Evolutionary conservation across 1,140 invertebrate genomes (phyloP).

Genomic region (Bombus picipes): DNA sequence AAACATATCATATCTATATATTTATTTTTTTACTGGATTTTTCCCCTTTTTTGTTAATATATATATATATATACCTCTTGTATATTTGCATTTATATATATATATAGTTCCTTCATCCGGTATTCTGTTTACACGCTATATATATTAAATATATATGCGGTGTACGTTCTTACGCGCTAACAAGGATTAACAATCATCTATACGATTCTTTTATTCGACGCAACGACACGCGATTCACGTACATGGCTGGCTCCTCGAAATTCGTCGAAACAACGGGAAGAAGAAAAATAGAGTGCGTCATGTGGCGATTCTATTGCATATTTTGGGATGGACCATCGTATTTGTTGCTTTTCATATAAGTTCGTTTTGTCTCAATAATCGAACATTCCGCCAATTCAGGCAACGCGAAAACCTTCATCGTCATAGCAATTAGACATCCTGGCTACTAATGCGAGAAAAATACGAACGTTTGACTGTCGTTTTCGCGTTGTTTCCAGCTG

Average conservation of each 20-base stretch:
- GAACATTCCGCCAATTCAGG: background rate
- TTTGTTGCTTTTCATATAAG: background rate
- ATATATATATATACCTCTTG: conserved; percentile 57
- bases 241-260: conserved; percentile 19
- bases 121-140: conserved; percentile 69
- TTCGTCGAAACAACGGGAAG: conserved; percentile 58
- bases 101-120: conserved; percentile 71
- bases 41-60: conserved; percentile 42
- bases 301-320: conserved; percentile 45
- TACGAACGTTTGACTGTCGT: background rate
- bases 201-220: conserved; percentile 58
- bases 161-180: conserved; percentile 75
- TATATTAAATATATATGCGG: conserved; percentile 71
- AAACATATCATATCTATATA: conserved; percentile 81
- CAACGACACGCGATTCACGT: conserved; percentile 52
- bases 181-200: conserved; percentile 74
- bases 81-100: conserved; percentile 27
- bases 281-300: conserved; percentile 44
- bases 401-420: conserved; percentile 11
- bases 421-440: background rate
- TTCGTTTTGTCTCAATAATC: background rate
- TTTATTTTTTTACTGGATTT: conserved; percentile 66
- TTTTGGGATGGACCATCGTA: conserved; percentile 45
- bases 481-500: conserved; percentile 16
- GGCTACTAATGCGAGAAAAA: conserved; percentile 48